Evolutionary conservation across 2,888 invertebrate genomes (phyloP), one percentile per base, ranked within the genome.

Genomic region (Hetaerina titia): DNA sequence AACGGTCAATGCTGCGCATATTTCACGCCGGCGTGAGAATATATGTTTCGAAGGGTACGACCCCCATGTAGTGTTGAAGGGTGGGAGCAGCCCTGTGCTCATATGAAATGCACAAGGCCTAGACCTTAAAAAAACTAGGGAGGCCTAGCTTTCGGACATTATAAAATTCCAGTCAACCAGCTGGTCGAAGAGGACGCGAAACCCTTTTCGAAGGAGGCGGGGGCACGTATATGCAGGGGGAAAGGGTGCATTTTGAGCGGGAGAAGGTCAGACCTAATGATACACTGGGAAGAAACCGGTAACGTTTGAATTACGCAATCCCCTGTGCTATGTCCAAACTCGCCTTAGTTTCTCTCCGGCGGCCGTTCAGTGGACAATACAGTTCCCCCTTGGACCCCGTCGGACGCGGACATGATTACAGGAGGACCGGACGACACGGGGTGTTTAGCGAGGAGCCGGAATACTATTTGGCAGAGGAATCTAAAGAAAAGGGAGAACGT

Each of bases 141-240:
- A 69, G 81, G 13, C 81, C 81, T n/a, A n/a, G 81, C 81, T 31
- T 81, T 81, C 81, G 81, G 81, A 31, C 31, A 81, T 31, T 81
- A 81, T n/a, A 81, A 81, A n/a, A 81, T 63, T 69, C 92, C 92
- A n/a, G 92, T 92, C 92, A 92, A 92, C 92, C 92, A 92, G 92
- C 92, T 92, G 92, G 64, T 45, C 81, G 6, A 45, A 31, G 22
- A 64, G 90, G 90, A 64, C 64, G 90, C 64, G 63, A 5, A 69
- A 64, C 90, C 90, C 64, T 90, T 90, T 90, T 25, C 11, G 22
- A 5, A 2, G 17, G 45, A 69, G 45, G 90, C 1, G 4, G 22
- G 69, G 69, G 8, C 69, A 69, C 69, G n/a, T 69, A 5, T 31
- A 15, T 45, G 4, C 57, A 56, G 15, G 56, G 45, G 69, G 19